Conservation (phyloP, 1,140 invertebrate genomes). For the Drosophila erecta region DNA sequence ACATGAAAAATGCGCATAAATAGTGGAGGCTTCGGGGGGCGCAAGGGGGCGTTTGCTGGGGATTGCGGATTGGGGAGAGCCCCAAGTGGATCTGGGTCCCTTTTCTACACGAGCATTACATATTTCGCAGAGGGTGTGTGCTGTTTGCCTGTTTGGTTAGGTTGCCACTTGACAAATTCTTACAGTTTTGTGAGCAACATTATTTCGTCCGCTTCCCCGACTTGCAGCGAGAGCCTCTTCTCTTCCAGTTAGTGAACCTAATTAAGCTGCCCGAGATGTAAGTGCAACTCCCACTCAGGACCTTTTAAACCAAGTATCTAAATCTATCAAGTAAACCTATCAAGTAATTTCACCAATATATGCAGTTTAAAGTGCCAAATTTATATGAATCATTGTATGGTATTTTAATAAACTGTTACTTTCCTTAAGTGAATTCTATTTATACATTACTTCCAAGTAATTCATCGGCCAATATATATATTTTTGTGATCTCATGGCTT, state of each 20-base stretch:
- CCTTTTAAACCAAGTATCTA: neutral
- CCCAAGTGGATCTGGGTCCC: conserved; percentile 51
- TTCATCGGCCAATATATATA: too few relatives aligned
- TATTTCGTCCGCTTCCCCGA: conserved; percentile 53
- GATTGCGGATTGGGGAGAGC: conserved; percentile 1
- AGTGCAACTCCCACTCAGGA: conserved; percentile 12
- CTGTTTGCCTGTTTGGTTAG: conserved; percentile 44
- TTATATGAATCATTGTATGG: too few relatives aligned
- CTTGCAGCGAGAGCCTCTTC: conserved; percentile 20
- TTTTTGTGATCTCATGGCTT: neutral
- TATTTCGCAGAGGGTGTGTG: conserved; percentile 21
- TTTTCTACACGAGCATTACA: conserved; percentile 26
- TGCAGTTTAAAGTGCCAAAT: too few relatives aligned
- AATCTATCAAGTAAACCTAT: too few relatives aligned
- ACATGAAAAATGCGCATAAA: conserved; percentile 75
- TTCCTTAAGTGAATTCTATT: too few relatives aligned
- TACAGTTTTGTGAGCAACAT: conserved; percentile 71
- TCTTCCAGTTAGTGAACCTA: conserved; percentile 46
- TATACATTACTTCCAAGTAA: too few relatives aligned
- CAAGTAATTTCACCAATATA: too few relatives aligned
- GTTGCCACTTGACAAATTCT: conserved; percentile 79
- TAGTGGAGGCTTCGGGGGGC: conserved; percentile 45
- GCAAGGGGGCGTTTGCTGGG: conserved; percentile 1
- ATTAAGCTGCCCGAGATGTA: conserved; percentile 22
- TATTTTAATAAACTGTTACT: too few relatives aligned